Percentiles rank a stretch among this genome's conserved stretches.
Evolutionary conservation across 1,140 invertebrate species (phyloP).

Genomic region (Campoletis sonorensis): DNA sequence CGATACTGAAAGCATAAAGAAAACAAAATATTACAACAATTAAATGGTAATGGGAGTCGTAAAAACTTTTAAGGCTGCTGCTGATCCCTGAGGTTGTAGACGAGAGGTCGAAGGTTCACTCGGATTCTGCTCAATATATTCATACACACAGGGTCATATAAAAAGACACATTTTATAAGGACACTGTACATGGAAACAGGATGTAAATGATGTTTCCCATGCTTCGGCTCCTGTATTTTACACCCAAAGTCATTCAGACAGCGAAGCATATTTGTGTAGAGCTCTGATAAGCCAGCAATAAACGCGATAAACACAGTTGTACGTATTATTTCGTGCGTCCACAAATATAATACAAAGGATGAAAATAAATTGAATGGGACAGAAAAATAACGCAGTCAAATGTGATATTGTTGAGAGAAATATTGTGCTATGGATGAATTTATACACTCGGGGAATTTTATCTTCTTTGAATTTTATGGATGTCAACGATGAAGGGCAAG

Average conservation of each 20-base stretch:
- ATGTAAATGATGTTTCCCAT: not conserved
- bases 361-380: conserved; percentile 6
- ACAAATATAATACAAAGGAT: conserved; percentile 44
- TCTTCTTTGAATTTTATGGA: conserved; percentile 26
- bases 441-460: not conserved
- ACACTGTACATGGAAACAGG: too few relatives aligned
- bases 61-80: too few relatives aligned
- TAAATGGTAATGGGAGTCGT: too few relatives aligned
- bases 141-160: too few relatives aligned
- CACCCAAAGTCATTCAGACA: conserved; percentile 5
- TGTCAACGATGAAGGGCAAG: conserved; percentile 38
- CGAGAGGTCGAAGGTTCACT: too few relatives aligned
- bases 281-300: not conserved
- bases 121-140: too few relatives aligned
- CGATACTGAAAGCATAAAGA: too few relatives aligned
- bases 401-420: conserved; percentile 40
- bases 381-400: conserved; percentile 49
- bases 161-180: too few relatives aligned
- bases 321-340: not conserved
- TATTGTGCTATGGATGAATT: conserved; percentile 9
- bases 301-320: conserved; percentile 45
- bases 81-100: too few relatives aligned
- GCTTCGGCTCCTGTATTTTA: conserved; percentile 6
- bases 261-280: not conserved
- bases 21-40: too few relatives aligned